Conservation (phyloP, 2,888 invertebrate genomes). For the Lithophane socia region DNA sequence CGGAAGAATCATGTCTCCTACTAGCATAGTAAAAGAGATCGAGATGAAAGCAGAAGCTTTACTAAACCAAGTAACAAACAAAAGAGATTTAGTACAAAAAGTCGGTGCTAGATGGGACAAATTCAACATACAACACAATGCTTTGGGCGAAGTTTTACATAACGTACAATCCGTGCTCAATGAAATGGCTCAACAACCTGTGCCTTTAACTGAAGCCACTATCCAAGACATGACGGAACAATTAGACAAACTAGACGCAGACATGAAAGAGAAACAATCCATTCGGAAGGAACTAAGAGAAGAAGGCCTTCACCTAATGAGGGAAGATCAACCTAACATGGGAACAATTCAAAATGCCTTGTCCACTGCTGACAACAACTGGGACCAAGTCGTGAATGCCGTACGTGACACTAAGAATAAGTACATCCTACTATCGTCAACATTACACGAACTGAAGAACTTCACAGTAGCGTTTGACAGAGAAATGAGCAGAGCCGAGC, state of each 20-base stretch:
- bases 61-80: slow-evolving; percentile 92
- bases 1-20: slow-evolving; percentile 93
- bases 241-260: slow-evolving; percentile 89
- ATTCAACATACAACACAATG: slow-evolving; percentile 94
- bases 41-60: slow-evolving; percentile 93
- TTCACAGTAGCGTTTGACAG: slow-evolving; percentile 93
- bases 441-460: slow-evolving; percentile 94
- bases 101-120: slow-evolving; percentile 94
- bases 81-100: slow-evolving; percentile 92
- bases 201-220: slow-evolving; percentile 85
- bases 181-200: slow-evolving; percentile 88
- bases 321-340: slow-evolving; percentile 95
- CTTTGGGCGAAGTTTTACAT: slow-evolving; percentile 92
- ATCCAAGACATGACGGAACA: slow-evolving; percentile 88
- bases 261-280: slow-evolving; percentile 90
- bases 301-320: slow-evolving; percentile 94
- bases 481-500: slow-evolving; percentile 93
- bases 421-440: slow-evolving; percentile 93
- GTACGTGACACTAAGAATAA: slow-evolving; percentile 94
- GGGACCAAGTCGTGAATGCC: slow-evolving; percentile 94
- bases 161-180: slow-evolving; percentile 90
- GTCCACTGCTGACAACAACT: slow-evolving; percentile 94
- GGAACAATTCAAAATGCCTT: slow-evolving; percentile 95
- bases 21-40: slow-evolving; percentile 93
- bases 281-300: slow-evolving; percentile 94